Conservation (phyloP, 2,113 vertebrate species). For the Apistogramma diplotaenia region DNA sequence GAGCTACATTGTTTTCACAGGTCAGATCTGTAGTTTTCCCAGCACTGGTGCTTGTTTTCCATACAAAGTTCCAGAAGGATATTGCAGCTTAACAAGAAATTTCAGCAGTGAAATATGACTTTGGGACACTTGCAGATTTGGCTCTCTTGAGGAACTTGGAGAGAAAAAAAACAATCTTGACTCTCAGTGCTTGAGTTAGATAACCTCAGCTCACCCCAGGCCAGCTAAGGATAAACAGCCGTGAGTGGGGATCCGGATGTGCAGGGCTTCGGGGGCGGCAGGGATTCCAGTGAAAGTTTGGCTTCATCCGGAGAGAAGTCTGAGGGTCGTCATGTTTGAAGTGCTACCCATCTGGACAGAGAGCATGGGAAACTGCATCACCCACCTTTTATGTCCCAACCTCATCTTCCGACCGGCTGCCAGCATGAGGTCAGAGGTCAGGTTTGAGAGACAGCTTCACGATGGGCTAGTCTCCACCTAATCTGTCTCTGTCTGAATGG, state of each 20-base stretch:
- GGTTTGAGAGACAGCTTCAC: conserved; percentile 13
- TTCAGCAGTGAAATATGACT: conserved; percentile 13
- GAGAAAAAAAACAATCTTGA: conserved; percentile 14
- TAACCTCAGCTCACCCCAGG: conserved; percentile 67
- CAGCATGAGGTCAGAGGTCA: conserved; percentile 46
- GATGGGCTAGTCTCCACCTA: conserved; percentile 27
- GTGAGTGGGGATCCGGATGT: conserved; percentile 56
- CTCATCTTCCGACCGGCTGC: conserved; percentile 51
- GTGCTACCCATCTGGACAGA: conserved; percentile 50
- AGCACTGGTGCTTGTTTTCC: neutral
- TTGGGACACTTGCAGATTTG: conserved; percentile 24
- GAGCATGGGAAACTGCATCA: conserved; percentile 67
- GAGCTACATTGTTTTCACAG: neutral
- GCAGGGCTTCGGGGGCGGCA: conserved; percentile 26
- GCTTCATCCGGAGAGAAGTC: conserved; percentile 55
- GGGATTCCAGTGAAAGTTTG: conserved; percentile 49
- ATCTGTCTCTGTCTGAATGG: conserved; percentile 54
- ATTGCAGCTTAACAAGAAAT: neutral
- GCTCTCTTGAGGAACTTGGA: conserved; percentile 13
- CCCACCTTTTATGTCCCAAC: conserved; percentile 57
- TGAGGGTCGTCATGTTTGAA: conserved; percentile 65
- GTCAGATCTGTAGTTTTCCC: neutral
- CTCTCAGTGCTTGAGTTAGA: conserved; percentile 46
- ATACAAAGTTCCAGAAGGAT: neutral
- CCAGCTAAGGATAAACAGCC: conserved; percentile 62